Evolutionary conservation across 2,113 vertebrate species (phyloP), one percentile per base, ranked within the genome.

Genomic region (Mesitornis unicolor): DNA sequence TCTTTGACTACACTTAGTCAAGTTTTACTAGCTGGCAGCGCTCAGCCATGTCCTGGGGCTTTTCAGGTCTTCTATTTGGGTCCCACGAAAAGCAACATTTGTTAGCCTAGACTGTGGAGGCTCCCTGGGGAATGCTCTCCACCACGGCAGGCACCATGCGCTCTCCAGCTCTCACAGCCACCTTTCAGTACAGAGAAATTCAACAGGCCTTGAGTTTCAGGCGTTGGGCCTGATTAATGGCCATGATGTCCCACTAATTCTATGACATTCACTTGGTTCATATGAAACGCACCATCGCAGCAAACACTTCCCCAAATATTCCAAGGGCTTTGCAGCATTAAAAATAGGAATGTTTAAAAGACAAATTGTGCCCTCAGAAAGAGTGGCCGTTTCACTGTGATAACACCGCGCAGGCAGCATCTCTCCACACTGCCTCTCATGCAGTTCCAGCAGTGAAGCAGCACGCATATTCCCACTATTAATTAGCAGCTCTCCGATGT

Each of bases 401-500:
- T 38, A 69, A 33, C 6, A 40, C 80, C 2, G 0, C 9, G n/a
- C 43, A 71, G 68, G 60, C 76, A 84, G 84, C 6, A 0, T 51
- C 45, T 79, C 64, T 76, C 67, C 74, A 16, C 28, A 0, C 3
- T 0, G 1, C 57, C 53, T 75, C 60, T 78, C 87, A 84, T 24
- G 74, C 69, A 45, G 77, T 73, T 74, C 85, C 89, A 60, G 53
- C 6, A 45, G 77, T 91, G 73, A 84, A 61, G 76, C 63, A 67
- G 45, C 50, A 84, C 70, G 89, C 43, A 64, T 36, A 88, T 87
- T 75, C 38, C 65, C 81, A 53, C 76, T 76, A 84, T 76, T 22
- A 92, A 84, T 76, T 22, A 92, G 76, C 77, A 75, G 73, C n/a
- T 92, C 84, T 87, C 69, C 65, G 40, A 94, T 96, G 84, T 26